phyloP scores from a whole-genome alignment of 2,113 vertebrate species.

The Laticauda colubrina region DNA sequence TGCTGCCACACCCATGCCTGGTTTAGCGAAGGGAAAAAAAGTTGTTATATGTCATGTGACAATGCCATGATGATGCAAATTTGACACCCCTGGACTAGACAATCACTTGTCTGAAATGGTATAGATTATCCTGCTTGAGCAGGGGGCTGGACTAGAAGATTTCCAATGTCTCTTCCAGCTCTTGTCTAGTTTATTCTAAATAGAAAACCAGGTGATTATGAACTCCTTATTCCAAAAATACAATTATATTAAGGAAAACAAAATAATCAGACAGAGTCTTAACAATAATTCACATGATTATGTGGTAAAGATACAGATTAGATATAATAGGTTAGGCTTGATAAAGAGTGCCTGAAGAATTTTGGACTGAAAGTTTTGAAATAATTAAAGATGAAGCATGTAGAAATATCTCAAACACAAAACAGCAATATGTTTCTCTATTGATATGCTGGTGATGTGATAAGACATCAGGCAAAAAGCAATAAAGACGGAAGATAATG shows the following conservation, averaged over 20 bases:
- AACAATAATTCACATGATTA: not conserved
- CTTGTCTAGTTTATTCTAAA: not conserved
- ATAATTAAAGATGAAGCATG: not conserved
- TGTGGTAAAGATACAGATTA: not conserved
- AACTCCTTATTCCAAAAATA: not conserved
- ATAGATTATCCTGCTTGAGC: too few species aligned
- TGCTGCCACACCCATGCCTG: too few species aligned
- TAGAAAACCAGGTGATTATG: not conserved
- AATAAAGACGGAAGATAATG: not conserved
- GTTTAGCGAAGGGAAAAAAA: too few species aligned
- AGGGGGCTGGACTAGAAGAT: too few species aligned
- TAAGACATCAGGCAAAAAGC: not conserved
- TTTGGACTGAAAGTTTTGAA: not conserved
- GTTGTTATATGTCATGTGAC: too few species aligned
- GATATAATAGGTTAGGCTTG: not conserved
- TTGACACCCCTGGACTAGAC: too few species aligned
- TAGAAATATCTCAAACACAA: not conserved
- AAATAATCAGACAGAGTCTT: not conserved
- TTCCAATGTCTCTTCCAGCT: too few species aligned
- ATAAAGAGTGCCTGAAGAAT: not conserved
- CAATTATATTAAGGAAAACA: not conserved
- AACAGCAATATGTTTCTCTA: not conserved
- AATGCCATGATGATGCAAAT: too few species aligned
- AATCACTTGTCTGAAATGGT: too few species aligned
- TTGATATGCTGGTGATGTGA: not conserved